Conservation (phyloP, 2,888 invertebrate species). For the Ochropleura plecta region DNA sequence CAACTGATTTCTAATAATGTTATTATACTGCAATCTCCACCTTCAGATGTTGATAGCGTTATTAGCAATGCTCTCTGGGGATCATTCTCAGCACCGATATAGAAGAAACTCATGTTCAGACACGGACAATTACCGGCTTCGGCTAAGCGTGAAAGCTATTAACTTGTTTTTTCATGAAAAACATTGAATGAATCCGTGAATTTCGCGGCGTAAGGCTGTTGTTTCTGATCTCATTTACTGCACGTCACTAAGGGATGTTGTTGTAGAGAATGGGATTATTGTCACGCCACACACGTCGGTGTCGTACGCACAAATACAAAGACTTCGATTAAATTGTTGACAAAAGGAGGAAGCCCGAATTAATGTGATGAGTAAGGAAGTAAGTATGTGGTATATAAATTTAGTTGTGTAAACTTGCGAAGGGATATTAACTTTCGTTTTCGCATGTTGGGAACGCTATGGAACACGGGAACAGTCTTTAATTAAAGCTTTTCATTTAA, state of each 20-base stretch:
- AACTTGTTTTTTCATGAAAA: conserved; percentile 30
- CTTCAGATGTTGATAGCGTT: conserved; percentile 30
- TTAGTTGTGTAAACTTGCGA: conserved; percentile 1
- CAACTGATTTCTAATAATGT: conserved; percentile 36
- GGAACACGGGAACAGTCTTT: conserved; percentile 6
- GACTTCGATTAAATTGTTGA: conserved; percentile 36
- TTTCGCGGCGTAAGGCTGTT: conserved; percentile 25
- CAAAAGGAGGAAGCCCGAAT: conserved; percentile 20
- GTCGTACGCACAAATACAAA: conserved; percentile 22
- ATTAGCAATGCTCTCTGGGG: conserved; percentile 41
- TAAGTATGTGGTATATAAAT: not conserved
- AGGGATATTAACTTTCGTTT: conserved; percentile 13
- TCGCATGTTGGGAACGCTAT: conserved; percentile 1
- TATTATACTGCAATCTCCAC: conserved; percentile 33
- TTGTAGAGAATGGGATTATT: conserved; percentile 37
- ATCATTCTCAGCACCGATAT: not conserved
- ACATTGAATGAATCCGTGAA: conserved; percentile 19
- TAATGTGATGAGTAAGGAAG: conserved; percentile 5
- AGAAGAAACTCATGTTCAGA: conserved; percentile 9
- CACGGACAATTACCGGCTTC: conserved; percentile 43
- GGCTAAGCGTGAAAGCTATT: conserved; percentile 39
- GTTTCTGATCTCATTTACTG: conserved; percentile 50
- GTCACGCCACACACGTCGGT: conserved; percentile 5
- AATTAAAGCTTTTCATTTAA: conserved; percentile 12
- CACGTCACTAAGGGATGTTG: conserved; percentile 39